These are phyloP conservation scores for Zaprionus davidi DNA, from an alignment of 1,140 invertebrate genomes.

Conservation along the genomic window DNA sequence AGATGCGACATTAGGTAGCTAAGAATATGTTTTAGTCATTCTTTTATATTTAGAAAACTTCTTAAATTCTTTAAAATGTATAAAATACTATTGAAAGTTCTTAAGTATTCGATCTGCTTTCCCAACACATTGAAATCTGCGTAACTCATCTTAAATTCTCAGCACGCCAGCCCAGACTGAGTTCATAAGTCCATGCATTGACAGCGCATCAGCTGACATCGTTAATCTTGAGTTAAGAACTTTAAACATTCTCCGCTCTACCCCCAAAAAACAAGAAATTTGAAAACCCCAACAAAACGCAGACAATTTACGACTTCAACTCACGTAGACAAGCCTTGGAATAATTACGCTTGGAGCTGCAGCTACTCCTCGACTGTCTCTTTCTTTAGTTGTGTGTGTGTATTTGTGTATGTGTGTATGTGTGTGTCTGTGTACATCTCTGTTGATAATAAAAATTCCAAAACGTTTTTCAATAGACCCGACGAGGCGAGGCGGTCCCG, in stretches of 20 bases:
- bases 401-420: slow-evolving; percentile 40
- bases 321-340: slow-evolving; percentile 60
- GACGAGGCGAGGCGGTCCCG: not conserved
- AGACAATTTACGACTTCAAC: slow-evolving; percentile 57
- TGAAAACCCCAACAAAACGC: slow-evolving; percentile 41
- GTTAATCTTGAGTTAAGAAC: slow-evolving; percentile 69
- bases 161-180: slow-evolving; percentile 18
- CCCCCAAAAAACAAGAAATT: slow-evolving; percentile 29
- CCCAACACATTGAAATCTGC: not conserved
- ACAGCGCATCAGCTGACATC: slow-evolving; percentile 57
- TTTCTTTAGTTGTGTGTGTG: slow-evolving; percentile 28
- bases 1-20: slow-evolving; percentile 10
- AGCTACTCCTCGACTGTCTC: not conserved
- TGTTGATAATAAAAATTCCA: slow-evolving; percentile 75
- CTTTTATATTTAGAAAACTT: not conserved
- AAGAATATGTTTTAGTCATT: not conserved
- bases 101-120: not conserved
- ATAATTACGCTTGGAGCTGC: slow-evolving; percentile 58
- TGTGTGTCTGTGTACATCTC: slow-evolving; percentile 18
- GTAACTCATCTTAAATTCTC: slow-evolving; percentile 49
- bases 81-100: too few relatives aligned
- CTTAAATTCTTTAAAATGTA: not conserved
- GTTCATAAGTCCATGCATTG: slow-evolving; percentile 37
- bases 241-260: slow-evolving; percentile 35
- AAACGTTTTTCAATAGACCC: slow-evolving; percentile 77